Evolutionary conservation across 2,888 invertebrate species (phyloP).

Genomic region (Cactoblastis cactorum): DNA sequence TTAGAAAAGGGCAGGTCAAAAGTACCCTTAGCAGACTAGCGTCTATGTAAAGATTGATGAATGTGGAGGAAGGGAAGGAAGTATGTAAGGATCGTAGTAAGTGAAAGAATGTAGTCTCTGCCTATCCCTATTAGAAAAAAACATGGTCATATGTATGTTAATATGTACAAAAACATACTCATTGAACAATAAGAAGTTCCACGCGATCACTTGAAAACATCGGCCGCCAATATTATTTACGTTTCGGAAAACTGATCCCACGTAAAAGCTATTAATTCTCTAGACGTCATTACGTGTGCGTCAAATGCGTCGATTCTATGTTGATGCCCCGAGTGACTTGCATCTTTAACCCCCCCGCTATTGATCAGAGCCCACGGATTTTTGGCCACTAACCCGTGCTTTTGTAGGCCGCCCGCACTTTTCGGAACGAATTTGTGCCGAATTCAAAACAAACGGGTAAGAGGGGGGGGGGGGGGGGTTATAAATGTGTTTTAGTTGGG

Average conservation of each 20-base stretch:
- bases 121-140: no score
- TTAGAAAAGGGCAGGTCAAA: no score
- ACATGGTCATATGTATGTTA: no score
- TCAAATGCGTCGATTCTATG: conserved; percentile 55
- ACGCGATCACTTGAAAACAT: not conserved
- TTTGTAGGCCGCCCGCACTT: conserved; percentile 11
- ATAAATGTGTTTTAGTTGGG: not conserved
- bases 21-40: no score
- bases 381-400: conserved; percentile 30
- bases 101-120: no score
- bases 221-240: conserved; percentile 23
- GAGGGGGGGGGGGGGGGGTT: no score
- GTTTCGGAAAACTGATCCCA: conserved; percentile 26
- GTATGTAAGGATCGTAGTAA: no score
- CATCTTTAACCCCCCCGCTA: conserved; percentile 49
- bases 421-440: not conserved
- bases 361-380: conserved; percentile 46
- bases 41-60: no score
- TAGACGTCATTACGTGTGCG: conserved; percentile 52
- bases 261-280: conserved; percentile 34
- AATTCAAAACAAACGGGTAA: conserved; percentile 1
- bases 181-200: not conserved
- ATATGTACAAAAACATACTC: not conserved
- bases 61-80: no score
- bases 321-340: conserved; percentile 71